Percentiles rank a stretch among this genome's conserved stretches.
Evolutionary conservation across 2,888 invertebrate genomes (phyloP).

Genomic region (Campoplex nolae): DNA sequence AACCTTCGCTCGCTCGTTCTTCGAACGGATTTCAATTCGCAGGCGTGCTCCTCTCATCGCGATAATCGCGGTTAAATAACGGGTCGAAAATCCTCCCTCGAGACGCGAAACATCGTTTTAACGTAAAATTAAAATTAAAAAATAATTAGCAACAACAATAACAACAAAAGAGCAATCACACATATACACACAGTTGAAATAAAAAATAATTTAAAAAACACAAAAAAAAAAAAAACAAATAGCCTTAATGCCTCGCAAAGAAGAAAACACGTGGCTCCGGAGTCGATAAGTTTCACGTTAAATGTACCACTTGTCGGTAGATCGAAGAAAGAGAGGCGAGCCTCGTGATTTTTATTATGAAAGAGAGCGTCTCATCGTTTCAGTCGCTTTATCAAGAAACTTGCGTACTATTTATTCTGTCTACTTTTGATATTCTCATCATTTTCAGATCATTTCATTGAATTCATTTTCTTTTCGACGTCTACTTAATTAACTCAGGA

Average conservation of each 20-base stretch:
- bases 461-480: background rate
- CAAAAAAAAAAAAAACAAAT: slow-evolving; percentile 34
- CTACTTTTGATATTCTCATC: background rate
- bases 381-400: slow-evolving; percentile 9
- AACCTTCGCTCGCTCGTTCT: no score
- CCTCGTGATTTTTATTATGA: background rate
- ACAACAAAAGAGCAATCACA: slow-evolving; percentile 2
- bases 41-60: background rate
- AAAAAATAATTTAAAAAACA: background rate
- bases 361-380: slow-evolving; percentile 12
- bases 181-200: background rate
- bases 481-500: background rate
- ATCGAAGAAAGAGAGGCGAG: slow-evolving; percentile 22
- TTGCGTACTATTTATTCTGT: slow-evolving; percentile 16
- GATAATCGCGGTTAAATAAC: background rate
- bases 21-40: background rate
- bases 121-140: background rate
- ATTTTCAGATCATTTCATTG: background rate
- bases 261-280: slow-evolving; percentile 60
- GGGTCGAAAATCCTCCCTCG: slow-evolving; percentile 31
- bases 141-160: background rate
- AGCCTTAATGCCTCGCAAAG: slow-evolving; percentile 66
- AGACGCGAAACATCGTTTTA: slow-evolving; percentile 46
- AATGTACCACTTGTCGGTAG: slow-evolving; percentile 32
- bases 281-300: slow-evolving; percentile 59